Evolutionary conservation across 1,140 invertebrate genomes (phyloP).

Genomic region (Globodera ellingtonae): DNA sequence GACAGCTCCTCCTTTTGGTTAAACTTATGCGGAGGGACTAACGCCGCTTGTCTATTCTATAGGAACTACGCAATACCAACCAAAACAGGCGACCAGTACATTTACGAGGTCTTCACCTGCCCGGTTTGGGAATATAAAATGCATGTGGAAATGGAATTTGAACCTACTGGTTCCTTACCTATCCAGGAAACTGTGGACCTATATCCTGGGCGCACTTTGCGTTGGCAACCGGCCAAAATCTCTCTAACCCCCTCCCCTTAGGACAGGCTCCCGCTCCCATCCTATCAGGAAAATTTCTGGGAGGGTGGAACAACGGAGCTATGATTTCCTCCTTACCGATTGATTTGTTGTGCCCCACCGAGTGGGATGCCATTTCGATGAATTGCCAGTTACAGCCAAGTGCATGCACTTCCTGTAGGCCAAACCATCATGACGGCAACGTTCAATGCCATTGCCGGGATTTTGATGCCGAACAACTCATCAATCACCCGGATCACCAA

Average conservation of each 20-base stretch:
- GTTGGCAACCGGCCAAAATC: not conserved
- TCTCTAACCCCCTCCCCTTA: not conserved
- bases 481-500: not conserved
- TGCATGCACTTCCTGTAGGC: not conserved
- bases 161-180: not conserved
- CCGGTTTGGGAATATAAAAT: not conserved
- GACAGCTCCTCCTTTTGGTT: not conserved
- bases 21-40: not conserved
- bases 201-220: not conserved
- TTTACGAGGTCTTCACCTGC: not conserved
- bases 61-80: not conserved
- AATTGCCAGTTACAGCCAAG: not conserved
- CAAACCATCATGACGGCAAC: not conserved
- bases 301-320: not conserved
- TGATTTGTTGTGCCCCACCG: not conserved
- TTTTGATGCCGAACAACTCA: not conserved
- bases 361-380: not conserved
- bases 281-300: not conserved
- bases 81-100: not conserved
- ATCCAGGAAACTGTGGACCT: not conserved
- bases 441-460: slow-evolving; percentile 1
- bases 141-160: not conserved
- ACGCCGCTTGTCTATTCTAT: not conserved
- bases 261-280: not conserved
- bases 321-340: not conserved